phyloP scores from a whole-genome alignment of 2,113 vertebrate species.

The Protomyctophum bolini region DNA sequence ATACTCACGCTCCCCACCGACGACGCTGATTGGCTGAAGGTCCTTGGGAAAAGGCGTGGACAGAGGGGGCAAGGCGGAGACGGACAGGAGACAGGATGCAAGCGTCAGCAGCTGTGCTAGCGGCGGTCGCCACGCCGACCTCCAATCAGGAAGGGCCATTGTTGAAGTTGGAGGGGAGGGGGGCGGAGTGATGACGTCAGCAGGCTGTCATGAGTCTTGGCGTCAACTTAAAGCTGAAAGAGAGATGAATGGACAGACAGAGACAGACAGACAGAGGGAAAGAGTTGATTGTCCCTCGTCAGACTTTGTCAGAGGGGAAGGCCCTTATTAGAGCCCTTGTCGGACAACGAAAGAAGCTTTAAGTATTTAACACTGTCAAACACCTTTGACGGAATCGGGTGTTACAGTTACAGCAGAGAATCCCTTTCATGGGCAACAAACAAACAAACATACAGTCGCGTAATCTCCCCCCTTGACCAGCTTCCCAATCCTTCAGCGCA shows the following conservation, averaged over 20 bases:
- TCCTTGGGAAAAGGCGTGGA: conserved; percentile 73
- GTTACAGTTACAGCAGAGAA: too few relatives aligned
- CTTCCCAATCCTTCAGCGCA: conserved; percentile 11
- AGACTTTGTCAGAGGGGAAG: neutral
- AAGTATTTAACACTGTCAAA: too few relatives aligned
- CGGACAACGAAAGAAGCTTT: too few relatives aligned
- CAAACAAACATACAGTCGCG: conserved; percentile 13
- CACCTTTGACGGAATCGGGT: too few relatives aligned
- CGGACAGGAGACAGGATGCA: conserved; percentile 42
- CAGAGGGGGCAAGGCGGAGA: conserved; percentile 19
- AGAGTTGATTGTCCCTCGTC: neutral
- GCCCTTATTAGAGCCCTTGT: neutral
- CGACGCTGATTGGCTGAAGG: conserved; percentile 67
- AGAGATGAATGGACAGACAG: conserved; percentile 1
- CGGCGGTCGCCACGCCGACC: conserved; percentile 26
- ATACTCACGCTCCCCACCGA: conserved; percentile 64
- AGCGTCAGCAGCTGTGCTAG: conserved; percentile 40
- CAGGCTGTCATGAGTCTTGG: conserved; percentile 37
- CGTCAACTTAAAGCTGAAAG: neutral
- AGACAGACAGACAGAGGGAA: conserved; percentile 10
- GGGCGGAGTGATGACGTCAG: conserved; percentile 33
- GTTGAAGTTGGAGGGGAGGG: neutral
- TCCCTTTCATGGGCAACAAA: neutral
- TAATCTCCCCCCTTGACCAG: neutral
- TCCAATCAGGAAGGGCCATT: conserved; percentile 34